A percentile compares a stretch with the other conserved stretches of the same genome.
phyloP scores from a whole-genome alignment of 1,140 invertebrate species.

The Calephelis virginiensis region DNA sequence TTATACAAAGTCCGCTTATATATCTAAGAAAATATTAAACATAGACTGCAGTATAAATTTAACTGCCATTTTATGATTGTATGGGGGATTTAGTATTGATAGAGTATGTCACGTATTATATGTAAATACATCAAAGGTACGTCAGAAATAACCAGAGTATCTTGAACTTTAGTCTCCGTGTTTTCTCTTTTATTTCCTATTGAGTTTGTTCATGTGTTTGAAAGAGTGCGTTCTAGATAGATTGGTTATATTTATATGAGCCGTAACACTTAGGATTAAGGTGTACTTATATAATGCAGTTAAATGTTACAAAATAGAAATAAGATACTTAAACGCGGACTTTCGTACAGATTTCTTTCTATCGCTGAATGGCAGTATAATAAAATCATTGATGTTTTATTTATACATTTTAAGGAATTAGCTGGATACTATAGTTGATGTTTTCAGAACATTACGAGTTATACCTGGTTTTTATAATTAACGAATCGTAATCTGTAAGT shows the following conservation, averaged over 20 bases:
- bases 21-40: background rate
- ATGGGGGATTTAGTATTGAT: slow-evolving; percentile 23
- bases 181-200: slow-evolving; percentile 6
- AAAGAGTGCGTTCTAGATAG: slow-evolving; percentile 3
- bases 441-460: no score
- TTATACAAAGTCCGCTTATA: slow-evolving; percentile 2
- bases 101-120: slow-evolving; percentile 20
- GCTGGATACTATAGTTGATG: no score
- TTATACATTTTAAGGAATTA: no score
- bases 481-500: no score
- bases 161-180: background rate
- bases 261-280: slow-evolving; percentile 17
- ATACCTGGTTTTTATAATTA: no score
- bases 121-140: slow-evolving; percentile 25
- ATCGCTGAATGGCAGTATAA: no score
- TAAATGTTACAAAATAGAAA: background rate
- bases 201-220: background rate
- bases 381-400: no score
- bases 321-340: background rate
- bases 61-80: slow-evolving; percentile 18
- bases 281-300: background rate
- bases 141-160: slow-evolving; percentile 12
- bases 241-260: slow-evolving; percentile 12
- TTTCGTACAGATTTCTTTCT: no score
- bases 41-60: slow-evolving; percentile 20